A percentile compares a stretch with the other conserved stretches of the same genome.
Conservation (phyloP, 1,140 invertebrate species). For the Melitaea cinxia region DNA sequence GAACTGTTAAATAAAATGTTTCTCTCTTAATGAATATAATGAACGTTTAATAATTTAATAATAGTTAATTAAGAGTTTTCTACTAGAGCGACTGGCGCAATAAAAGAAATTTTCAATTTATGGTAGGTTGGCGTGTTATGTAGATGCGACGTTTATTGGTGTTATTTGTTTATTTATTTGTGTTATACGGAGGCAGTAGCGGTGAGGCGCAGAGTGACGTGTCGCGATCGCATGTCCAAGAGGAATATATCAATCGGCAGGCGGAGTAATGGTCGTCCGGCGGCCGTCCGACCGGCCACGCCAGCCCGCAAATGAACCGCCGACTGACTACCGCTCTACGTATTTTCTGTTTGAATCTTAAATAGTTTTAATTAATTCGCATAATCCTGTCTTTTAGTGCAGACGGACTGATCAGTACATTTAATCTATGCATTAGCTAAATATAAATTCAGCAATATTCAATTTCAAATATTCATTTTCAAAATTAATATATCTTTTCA, state of each 20-base stretch:
- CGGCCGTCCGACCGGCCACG: constrained; percentile 52
- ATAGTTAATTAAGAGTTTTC: constrained; percentile 63
- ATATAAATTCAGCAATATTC: constrained; percentile 2
- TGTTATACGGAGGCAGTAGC: constrained; percentile 42
- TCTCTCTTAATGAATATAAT: constrained; percentile 33
- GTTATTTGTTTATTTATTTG: constrained; percentile 61
- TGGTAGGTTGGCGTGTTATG: constrained; percentile 57
- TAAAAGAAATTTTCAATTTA: constrained; percentile 67
- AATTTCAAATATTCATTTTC: neutral
- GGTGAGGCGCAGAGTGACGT: constrained; percentile 60
- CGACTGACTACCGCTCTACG: constrained; percentile 57
- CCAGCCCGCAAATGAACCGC: constrained; percentile 64
- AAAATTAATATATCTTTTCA: neutral
- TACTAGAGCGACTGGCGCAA: constrained; percentile 54
- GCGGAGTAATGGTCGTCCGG: constrained; percentile 66
- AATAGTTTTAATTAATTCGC: constrained; percentile 79
- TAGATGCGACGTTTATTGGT: constrained; percentile 64
- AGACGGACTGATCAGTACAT: constrained; percentile 36
- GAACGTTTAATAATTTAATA: constrained; percentile 58
- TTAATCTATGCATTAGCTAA: constrained; percentile 18
- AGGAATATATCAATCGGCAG: constrained; percentile 75
- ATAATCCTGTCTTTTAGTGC: constrained; percentile 54
- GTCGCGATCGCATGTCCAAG: constrained; percentile 74
- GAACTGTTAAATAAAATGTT: too few relatives aligned
- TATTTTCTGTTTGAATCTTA: constrained; percentile 76